Conservation (phyloP, 2,113 vertebrate species). For the Porphyrio hochstetteri region DNA sequence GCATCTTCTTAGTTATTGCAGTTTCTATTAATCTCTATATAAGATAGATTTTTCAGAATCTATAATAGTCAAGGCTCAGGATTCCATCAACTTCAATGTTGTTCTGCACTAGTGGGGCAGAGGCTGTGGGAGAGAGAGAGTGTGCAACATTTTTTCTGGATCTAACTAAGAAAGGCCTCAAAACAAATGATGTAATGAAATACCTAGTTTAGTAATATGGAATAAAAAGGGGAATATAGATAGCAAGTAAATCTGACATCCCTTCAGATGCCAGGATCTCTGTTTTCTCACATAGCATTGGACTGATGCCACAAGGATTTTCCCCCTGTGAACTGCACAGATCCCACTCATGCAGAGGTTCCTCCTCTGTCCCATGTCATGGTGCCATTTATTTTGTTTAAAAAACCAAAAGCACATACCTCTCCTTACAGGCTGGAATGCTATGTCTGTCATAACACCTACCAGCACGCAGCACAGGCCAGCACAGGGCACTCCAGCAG, state of each 20-base stretch:
- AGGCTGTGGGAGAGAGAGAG: accelerated
- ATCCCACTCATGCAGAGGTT: not conserved
- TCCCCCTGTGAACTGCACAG: not conserved
- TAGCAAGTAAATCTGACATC: not conserved
- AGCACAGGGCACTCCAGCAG: accelerated
- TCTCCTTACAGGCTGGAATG: not conserved
- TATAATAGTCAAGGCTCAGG: not conserved
- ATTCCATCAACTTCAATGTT: not conserved
- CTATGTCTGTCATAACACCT: too few species aligned
- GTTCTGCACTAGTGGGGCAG: accelerated
- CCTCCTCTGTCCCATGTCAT: not conserved
- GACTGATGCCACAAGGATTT: not conserved
- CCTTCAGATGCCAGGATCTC: not conserved
- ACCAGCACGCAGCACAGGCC: accelerated
- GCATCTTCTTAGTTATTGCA: too few species aligned
- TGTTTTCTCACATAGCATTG: not conserved
- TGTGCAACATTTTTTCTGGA: not conserved
- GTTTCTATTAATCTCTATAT: too few species aligned
- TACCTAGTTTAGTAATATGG: not conserved
- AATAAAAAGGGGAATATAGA: not conserved
- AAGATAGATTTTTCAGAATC: not conserved
- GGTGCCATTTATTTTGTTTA: not conserved
- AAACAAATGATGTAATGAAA: not conserved
- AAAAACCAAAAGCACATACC: not conserved
- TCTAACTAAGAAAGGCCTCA: not conserved